These are phyloP conservation scores for Dolichoris vasculosae DNA, from an alignment of 1,140 invertebrate species.

Conservation along the genomic window DNA sequence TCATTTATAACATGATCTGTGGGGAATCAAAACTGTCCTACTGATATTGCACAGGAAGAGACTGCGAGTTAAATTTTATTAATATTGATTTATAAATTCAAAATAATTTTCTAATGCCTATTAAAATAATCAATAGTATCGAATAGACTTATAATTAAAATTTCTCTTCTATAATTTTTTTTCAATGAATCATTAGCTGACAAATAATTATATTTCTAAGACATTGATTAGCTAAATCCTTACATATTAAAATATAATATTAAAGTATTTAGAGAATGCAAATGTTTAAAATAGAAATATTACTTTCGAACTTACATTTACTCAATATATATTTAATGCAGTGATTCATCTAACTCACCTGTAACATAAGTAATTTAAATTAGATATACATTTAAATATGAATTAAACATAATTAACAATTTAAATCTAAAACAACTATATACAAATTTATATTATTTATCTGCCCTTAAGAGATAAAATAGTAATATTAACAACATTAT, in stretches of 20 bases:
- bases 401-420: neutral
- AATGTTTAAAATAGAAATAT: neutral
- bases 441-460: neutral
- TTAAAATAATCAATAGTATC: too few species aligned
- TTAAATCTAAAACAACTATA: neutral
- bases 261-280: neutral
- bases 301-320: neutral
- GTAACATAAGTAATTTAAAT: neutral
- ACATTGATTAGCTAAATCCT: too few species aligned
- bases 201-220: neutral
- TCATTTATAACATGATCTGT: constrained; percentile 65
- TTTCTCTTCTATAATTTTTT: too few species aligned
- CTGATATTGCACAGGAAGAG: neutral
- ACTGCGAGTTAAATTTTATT: neutral
- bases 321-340: neutral
- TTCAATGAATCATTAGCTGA: neutral
- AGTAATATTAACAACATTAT: neutral
- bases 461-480: neutral
- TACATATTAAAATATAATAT: neutral
- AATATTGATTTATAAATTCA: too few species aligned
- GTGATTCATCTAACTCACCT: neutral
- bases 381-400: neutral
- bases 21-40: neutral
- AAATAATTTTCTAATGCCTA: too few species aligned
- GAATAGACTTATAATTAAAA: too few species aligned